phyloP scores from a whole-genome alignment of 2,888 invertebrate genomes.

The Cactoblastis cactorum region DNA sequence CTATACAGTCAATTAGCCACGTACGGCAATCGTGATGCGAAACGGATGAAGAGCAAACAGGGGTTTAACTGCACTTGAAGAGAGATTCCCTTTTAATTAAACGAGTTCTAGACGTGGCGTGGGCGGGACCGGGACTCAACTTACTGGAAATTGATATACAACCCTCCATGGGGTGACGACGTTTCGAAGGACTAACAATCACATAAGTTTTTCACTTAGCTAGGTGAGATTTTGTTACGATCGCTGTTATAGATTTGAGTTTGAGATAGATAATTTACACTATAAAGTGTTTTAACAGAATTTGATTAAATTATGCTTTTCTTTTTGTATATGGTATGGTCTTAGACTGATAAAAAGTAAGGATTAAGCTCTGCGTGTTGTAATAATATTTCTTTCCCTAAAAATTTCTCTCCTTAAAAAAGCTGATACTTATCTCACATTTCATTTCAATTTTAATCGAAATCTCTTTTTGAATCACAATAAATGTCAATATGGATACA shows the following conservation, averaged over 20 bases:
- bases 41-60: slow-evolving; percentile 56
- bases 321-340: too few species aligned
- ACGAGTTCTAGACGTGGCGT: slow-evolving; percentile 50
- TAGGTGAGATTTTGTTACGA: background rate
- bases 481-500: background rate
- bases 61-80: slow-evolving; percentile 57
- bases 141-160: slow-evolving; percentile 40
- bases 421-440: too few species aligned
- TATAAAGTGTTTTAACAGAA: background rate
- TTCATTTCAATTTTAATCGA: background rate
- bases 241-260: background rate
- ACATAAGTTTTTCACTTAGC: background rate
- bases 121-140: slow-evolving; percentile 34
- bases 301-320: too few species aligned
- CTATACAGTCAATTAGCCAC: slow-evolving; percentile 31
- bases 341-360: too few species aligned
- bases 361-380: too few species aligned
- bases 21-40: slow-evolving; percentile 30
- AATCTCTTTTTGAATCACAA: background rate
- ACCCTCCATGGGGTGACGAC: slow-evolving; percentile 16
- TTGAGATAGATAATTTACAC: background rate
- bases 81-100: slow-evolving; percentile 70
- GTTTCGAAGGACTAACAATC: background rate
- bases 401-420: background rate
- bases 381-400: background rate